Percentiles rank a stretch among this genome's conserved stretches.
Conservation (phyloP, 2,113 vertebrate genomes). For the Cephalopholis sonnerati region DNA sequence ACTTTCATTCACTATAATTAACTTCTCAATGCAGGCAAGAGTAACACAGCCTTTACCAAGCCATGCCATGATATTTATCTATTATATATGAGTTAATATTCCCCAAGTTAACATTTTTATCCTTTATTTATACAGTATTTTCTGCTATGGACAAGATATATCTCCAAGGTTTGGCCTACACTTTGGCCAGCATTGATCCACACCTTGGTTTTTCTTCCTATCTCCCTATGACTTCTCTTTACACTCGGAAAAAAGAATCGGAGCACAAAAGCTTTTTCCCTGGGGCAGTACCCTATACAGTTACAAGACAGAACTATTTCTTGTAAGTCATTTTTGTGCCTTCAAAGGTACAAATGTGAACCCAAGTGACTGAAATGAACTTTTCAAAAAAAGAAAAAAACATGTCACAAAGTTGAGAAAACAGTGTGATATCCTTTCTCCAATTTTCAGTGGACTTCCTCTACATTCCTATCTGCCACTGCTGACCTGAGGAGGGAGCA, state of each 20-base stretch:
- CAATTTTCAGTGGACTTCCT: background rate
- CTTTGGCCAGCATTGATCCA: conserved; percentile 8
- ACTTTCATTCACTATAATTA: conserved; percentile 45
- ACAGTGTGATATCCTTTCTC: conserved; percentile 5
- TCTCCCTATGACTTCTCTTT: conserved; percentile 6
- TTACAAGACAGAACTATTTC: background rate
- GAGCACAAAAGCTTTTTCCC: conserved; percentile 17
- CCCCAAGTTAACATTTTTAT: conserved; percentile 5
- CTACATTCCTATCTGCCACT: background rate
- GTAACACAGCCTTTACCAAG: conserved; percentile 4
- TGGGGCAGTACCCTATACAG: background rate
- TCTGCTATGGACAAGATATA: background rate
- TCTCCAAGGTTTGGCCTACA: background rate
- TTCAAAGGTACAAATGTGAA: background rate
- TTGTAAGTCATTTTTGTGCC: background rate
- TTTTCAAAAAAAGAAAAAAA: background rate
- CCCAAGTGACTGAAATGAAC: conserved; percentile 9
- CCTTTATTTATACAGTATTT: background rate
- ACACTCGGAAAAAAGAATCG: background rate
- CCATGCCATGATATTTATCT: conserved; percentile 16
- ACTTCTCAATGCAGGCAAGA: conserved; percentile 26
- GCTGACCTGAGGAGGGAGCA: background rate
- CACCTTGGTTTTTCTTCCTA: background rate
- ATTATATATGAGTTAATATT: background rate
- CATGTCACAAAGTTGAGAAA: conserved; percentile 10